These are phyloP conservation scores for Lanius ludovicianus DNA, from an alignment of 2,113 vertebrate genomes.

Conservation along the genomic window DNA sequence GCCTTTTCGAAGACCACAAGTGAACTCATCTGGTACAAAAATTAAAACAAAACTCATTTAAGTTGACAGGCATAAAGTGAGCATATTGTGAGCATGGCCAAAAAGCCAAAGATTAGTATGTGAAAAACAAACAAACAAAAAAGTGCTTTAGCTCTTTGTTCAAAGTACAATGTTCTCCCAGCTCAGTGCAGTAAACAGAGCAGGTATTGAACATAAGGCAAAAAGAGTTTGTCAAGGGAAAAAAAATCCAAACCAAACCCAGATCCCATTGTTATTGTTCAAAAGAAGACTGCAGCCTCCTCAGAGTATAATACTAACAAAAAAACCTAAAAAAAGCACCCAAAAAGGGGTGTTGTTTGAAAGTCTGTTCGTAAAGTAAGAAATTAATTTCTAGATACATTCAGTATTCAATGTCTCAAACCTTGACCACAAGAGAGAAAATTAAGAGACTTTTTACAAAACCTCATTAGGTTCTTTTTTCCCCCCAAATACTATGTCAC, in stretches of 20 bases:
- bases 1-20: background rate
- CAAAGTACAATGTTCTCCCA: background rate
- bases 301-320: background rate
- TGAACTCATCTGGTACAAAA: background rate
- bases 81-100: background rate
- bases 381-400: background rate
- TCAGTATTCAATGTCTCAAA: background rate
- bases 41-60: conserved; percentile 4
- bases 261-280: background rate
- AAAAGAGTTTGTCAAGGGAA: background rate
- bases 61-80: background rate
- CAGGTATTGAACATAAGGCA: background rate
- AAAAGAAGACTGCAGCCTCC: background rate
- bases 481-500: fast-evolving
- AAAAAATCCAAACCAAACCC: background rate
- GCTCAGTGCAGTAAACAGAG: background rate
- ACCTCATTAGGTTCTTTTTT: fast-evolving
- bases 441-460: background rate
- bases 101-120: background rate
- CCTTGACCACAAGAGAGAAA: background rate
- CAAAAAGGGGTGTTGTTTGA: fast-evolving
- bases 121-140: background rate
- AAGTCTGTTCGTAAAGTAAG: background rate
- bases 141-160: background rate
- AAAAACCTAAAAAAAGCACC: too few relatives aligned